Percentiles rank a stretch among this genome's conserved stretches.
These are phyloP conservation scores for Xyrichtys novacula DNA, from an alignment of 2,797 vertebrate species.

Conservation along the genomic window DNA sequence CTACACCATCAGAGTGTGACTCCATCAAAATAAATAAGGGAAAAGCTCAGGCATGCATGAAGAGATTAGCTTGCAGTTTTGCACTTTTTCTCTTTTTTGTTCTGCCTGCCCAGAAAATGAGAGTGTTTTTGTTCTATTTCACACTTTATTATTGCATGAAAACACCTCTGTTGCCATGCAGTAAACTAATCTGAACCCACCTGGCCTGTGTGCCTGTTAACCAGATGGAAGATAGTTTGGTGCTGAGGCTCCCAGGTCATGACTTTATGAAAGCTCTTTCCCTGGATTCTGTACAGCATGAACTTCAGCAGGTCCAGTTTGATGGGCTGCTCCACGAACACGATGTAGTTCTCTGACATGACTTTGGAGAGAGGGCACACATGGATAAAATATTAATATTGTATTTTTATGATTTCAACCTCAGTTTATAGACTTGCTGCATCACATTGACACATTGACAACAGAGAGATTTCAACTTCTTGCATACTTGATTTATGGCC, in stretches of 20 bases:
- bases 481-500: too few relatives aligned
- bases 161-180: constrained; percentile 10
- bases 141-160: constrained; percentile 1
- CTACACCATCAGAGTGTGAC: constrained; percentile 64
- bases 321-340: constrained; percentile 94
- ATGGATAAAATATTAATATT: neutral
- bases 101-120: constrained; percentile 34
- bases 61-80: constrained; percentile 60
- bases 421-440: too few relatives aligned
- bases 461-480: too few relatives aligned
- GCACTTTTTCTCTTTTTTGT: constrained; percentile 36
- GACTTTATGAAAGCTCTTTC: constrained; percentile 83
- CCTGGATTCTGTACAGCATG: constrained; percentile 84
- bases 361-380: constrained; percentile 76
- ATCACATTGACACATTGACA: too few relatives aligned
- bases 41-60: constrained; percentile 50
- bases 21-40: constrained; percentile 72
- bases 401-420: too few relatives aligned
- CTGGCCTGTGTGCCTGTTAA: constrained; percentile 91
- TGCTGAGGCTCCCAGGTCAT: constrained; percentile 90
- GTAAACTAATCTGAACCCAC: constrained; percentile 60
- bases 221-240: constrained; percentile 89
- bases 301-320: constrained; percentile 90
- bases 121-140: constrained; percentile 12
- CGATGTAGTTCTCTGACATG: constrained; percentile 94